A percentile compares a stretch with the other conserved stretches of the same genome.
Conservation (phyloP, 2,797 vertebrate genomes). For the Danio aesculapii region DNA sequence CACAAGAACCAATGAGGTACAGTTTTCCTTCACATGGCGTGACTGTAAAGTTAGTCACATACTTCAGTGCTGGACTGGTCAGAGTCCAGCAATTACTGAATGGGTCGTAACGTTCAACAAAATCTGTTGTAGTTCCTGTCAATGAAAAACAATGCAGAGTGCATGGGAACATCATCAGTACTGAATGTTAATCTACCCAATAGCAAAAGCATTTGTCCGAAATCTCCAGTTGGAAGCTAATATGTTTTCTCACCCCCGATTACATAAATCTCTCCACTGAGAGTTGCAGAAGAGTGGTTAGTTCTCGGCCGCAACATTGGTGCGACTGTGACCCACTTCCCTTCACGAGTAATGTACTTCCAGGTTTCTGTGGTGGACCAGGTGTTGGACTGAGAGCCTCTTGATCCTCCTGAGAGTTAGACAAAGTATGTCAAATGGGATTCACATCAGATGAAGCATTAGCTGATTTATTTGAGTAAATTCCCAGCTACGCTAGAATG, state of each 20-base stretch:
- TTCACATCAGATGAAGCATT: not conserved
- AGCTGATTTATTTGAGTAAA: conserved; percentile 9
- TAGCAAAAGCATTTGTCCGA: not conserved
- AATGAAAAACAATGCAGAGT: conserved; percentile 26
- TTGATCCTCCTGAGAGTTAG: conserved; percentile 87
- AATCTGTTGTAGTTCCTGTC: conserved; percentile 85
- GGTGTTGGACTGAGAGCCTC: conserved; percentile 90
- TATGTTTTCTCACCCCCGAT: conserved; percentile 87
- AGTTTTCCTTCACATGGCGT: conserved; percentile 89
- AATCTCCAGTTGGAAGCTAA: not conserved
- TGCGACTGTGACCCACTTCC: conserved; percentile 86
- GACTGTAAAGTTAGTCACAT: conserved; percentile 93
- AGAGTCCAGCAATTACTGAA: conserved; percentile 88
- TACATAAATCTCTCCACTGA: conserved; percentile 96
- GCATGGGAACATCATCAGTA: not conserved
- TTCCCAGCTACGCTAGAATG: not conserved
- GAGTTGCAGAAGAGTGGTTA: conserved; percentile 88
- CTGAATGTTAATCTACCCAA: not conserved
- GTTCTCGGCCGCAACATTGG: conserved; percentile 94
- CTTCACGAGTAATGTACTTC: conserved; percentile 89
- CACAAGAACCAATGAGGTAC: conserved; percentile 95
- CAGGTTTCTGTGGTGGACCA: conserved; percentile 97
- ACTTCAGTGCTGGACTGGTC: conserved; percentile 87
- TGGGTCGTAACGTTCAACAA: conserved; percentile 93
- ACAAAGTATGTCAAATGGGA: not conserved